phyloP scores from a whole-genome alignment of 2,797 vertebrate genomes.

The Lagorchestes hirsutus region DNA sequence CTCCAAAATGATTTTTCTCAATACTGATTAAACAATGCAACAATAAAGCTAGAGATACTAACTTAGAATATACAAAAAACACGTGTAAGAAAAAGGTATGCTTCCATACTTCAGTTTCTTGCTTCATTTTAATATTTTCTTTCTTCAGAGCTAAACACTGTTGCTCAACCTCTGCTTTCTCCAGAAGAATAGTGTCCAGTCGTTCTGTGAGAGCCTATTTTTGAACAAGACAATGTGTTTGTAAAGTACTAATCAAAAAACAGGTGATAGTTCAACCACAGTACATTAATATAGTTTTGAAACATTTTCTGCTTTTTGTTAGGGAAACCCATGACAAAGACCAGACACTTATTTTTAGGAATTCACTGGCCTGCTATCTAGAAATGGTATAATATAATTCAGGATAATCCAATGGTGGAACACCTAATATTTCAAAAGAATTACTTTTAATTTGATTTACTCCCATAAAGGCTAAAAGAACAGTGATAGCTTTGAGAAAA shows the following conservation, averaged over 20 bases:
- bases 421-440: constrained; percentile 2
- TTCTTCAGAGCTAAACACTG: constrained; percentile 90
- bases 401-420: neutral
- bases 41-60: neutral
- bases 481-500: neutral
- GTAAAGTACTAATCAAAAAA: constrained; percentile 55
- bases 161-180: constrained; percentile 97
- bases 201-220: constrained; percentile 94
- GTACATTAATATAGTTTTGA: neutral
- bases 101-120: constrained; percentile 89
- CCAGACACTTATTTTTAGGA: constrained; percentile 29
- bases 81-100: neutral
- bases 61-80: constrained; percentile 17
- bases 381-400: constrained; percentile 6
- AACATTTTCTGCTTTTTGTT: constrained; percentile 14
- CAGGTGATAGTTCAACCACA: neutral
- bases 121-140: constrained; percentile 89
- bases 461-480: neutral
- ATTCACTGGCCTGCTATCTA: neutral
- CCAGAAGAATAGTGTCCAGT: constrained; percentile 92
- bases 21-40: neutral
- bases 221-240: constrained; percentile 65
- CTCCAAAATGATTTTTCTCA: neutral
- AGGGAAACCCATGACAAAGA: neutral
- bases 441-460: constrained; percentile 14